phyloP scores from a whole-genome alignment of 2,797 vertebrate species.

The Gephyroberyx darwinii region DNA sequence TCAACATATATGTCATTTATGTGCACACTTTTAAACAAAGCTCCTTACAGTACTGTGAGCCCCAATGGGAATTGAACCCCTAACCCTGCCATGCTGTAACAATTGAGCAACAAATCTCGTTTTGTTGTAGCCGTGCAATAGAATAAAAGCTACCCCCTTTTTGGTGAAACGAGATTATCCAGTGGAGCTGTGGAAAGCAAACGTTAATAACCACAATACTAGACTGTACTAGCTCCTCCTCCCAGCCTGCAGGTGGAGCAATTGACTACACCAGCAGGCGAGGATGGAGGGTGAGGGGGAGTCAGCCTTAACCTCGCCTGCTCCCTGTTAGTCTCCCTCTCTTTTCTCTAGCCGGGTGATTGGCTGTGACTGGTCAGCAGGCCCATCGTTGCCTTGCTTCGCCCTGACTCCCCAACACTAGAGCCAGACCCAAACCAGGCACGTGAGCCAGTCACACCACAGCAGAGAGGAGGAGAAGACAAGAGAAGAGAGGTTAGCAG shows the following conservation, averaged over 20 bases:
- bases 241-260: conserved; percentile 16
- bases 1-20: too few species aligned
- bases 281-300: neutral
- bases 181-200: conserved; percentile 7
- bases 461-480: conserved; percentile 45
- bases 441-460: conserved; percentile 56
- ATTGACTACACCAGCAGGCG: conserved; percentile 8
- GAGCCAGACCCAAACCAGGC: conserved; percentile 39
- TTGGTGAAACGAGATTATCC: conserved; percentile 2
- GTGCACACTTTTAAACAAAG: too few species aligned
- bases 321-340: conserved; percentile 45
- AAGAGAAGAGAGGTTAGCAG: conserved; percentile 44
- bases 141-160: conserved; percentile 2
- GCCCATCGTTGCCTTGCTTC: conserved; percentile 33
- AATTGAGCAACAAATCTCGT: too few species aligned
- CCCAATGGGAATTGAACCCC: too few species aligned
- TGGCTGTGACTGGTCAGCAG: conserved; percentile 62
- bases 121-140: neutral
- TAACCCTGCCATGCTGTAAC: too few species aligned
- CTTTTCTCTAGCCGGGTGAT: conserved; percentile 49
- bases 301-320: conserved; percentile 64
- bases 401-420: conserved; percentile 40
- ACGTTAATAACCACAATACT: too few species aligned
- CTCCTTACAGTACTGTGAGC: too few species aligned
- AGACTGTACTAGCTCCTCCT: conserved; percentile 15